Conservation (phyloP, 2,113 vertebrate genomes). For the Cygnus buccinator region DNA sequence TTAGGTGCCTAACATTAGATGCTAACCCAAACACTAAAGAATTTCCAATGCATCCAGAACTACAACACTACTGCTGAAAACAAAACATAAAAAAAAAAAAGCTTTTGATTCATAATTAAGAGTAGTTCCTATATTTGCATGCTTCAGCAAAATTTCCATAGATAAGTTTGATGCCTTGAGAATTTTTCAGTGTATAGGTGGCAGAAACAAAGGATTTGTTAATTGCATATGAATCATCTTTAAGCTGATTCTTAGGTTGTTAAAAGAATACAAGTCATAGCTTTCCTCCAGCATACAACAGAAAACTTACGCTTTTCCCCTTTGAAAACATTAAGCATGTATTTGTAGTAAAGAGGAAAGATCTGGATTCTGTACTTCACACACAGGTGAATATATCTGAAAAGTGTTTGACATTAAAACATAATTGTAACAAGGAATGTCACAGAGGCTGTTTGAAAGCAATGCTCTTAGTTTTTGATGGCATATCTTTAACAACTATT, state of each 20-base stretch:
- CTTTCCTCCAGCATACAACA: background rate
- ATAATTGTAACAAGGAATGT: conserved; percentile 23
- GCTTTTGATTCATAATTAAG: background rate
- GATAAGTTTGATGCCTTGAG: background rate
- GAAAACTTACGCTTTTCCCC: conserved; percentile 19
- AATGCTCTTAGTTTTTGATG: conserved; percentile 14
- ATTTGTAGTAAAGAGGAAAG: background rate
- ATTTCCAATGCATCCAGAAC: background rate
- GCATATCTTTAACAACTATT: conserved; percentile 23
- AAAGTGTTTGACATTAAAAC: conserved; percentile 10
- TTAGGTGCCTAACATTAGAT: background rate
- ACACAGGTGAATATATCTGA: background rate
- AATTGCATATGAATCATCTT: conserved; percentile 29
- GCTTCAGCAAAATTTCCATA: background rate
- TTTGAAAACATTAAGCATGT: background rate
- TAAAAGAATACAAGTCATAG: conserved; percentile 16
- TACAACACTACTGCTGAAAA: background rate
- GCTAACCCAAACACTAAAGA: fast-evolving
- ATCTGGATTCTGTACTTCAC: background rate
- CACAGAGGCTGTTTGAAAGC: background rate
- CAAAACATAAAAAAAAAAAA: background rate
- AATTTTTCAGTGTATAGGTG: background rate
- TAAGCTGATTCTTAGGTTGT: conserved; percentile 30
- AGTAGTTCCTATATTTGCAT: background rate
- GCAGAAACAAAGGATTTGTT: conserved; percentile 23